These are phyloP conservation scores for Pterois miles DNA, from an alignment of 2,797 vertebrate genomes.

Conservation along the genomic window DNA sequence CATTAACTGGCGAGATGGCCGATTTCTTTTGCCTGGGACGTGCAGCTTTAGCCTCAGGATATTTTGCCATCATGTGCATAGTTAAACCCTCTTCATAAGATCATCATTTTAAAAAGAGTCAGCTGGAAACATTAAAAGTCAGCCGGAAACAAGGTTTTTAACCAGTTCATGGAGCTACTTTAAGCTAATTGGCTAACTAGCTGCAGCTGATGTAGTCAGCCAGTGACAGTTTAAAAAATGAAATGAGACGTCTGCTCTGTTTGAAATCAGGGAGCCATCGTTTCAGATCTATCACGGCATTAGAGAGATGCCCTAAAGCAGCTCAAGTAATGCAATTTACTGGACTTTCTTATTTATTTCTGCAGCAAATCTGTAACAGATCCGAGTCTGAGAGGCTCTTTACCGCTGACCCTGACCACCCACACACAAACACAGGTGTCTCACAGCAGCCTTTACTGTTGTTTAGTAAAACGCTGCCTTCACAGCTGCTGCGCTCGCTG, in stretches of 20 bases:
- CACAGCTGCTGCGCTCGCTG: slow-evolving; percentile 52
- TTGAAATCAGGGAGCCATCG: background rate
- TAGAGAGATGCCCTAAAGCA: background rate
- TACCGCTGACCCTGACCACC: slow-evolving; percentile 46
- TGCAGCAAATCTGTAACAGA: slow-evolving; percentile 9
- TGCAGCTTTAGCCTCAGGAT: background rate
- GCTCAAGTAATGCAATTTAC: background rate
- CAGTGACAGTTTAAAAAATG: background rate
- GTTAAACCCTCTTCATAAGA: background rate
- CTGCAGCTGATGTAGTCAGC: background rate
- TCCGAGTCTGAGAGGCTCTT: slow-evolving; percentile 5
- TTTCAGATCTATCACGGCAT: background rate
- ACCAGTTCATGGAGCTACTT: background rate
- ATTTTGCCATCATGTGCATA: background rate
- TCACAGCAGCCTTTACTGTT: slow-evolving; percentile 41
- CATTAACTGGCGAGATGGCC: background rate
- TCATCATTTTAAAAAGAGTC: background rate
- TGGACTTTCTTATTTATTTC: background rate
- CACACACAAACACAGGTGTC: slow-evolving; percentile 66
- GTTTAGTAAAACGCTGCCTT: slow-evolving; percentile 43
- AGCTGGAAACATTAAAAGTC: background rate
- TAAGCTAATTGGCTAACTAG: background rate
- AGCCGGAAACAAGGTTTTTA: background rate
- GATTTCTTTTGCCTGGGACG: background rate
- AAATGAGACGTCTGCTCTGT: background rate